A percentile compares a stretch with the other conserved stretches of the same genome.
Evolutionary conservation across 2,888 invertebrate genomes (phyloP).

Genomic region (Macropis europaea): DNA sequence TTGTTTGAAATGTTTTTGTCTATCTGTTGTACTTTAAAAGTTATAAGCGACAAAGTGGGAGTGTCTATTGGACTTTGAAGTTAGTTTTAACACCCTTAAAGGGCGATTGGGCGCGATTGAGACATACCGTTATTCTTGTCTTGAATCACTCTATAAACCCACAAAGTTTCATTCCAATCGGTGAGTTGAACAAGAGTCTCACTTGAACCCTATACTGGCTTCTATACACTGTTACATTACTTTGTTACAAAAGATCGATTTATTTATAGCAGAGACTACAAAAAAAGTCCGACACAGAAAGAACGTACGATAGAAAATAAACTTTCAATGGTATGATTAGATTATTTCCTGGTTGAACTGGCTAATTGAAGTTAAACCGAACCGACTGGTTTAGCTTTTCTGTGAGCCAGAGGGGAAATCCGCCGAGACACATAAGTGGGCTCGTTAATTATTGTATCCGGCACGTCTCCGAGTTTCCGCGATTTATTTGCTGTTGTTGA

Average conservation of each 20-base stretch:
- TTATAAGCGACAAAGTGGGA: no score
- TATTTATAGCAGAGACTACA: neutral
- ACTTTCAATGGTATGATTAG: conserved; percentile 20
- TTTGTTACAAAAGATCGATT: neutral
- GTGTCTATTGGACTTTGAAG: no score
- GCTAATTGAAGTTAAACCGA: conserved; percentile 6
- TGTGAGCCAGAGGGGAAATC: conserved; percentile 8
- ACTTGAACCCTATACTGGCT: neutral
- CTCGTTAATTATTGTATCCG: conserved; percentile 27
- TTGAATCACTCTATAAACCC: no score
- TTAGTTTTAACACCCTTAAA: no score
- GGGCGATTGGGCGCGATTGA: no score
- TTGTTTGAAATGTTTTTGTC: no score
- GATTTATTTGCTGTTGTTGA: conserved; percentile 14
- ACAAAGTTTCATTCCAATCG: no score
- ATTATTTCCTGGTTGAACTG: conserved; percentile 24
- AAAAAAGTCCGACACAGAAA: neutral
- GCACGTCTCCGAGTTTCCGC: neutral
- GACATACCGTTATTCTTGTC: no score
- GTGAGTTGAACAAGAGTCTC: no score
- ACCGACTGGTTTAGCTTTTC: conserved; percentile 16
- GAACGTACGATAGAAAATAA: neutral
- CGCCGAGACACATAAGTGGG: neutral
- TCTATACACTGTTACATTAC: no score
- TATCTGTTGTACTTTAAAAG: no score